Evolutionary conservation across 1,140 invertebrate species (phyloP), one percentile per base, ranked within the genome.

Genomic region (Daktulosphaira vitifoliae): DNA sequence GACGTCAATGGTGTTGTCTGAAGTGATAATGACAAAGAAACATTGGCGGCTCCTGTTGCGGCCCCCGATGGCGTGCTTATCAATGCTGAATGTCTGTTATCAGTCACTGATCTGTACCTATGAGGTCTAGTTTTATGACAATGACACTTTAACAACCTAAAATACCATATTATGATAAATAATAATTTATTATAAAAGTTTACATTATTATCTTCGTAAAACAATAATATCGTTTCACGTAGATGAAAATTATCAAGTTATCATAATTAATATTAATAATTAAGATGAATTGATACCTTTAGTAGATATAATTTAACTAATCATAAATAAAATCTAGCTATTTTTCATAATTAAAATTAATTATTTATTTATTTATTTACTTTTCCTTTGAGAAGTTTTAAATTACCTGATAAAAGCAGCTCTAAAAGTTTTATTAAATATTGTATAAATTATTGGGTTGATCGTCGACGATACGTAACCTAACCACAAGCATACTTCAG

Each of bases 381-480:
- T n/a, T n/a, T n/a, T n/a, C n/a, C n/a, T n/a, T n/a, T n/a, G n/a
- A n/a, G n/a, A n/a, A n/a, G n/a, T 33, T 6, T 46, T 13, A 48
- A 72, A 73, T 76, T 78, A 87, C 85, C 84, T 82, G 26, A 89
- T 81, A 72, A 94, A 93, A 8, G 90, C 88, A 9, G 86, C 84
- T 46, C 90, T 78, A 75, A 93, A 93, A 2, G 87, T 89, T 59
- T 81, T 81, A 74, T 94, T 94, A 78, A 94, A 94, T 23, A 92
- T 81, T 0, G 91, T 94, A 75, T 93, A 93, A 71, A 92, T 88
- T 65, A 88, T 83, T 2, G 87, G 87, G 73, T 89, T 89, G 71
- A 89, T 88, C 23, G 87, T 91, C 1, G 88, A 91, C 16, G 88
- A 91, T 38, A 90, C 84, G 76, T 92, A 94, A 48, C 91, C 91